Percentiles rank a stretch among this genome's conserved stretches.
Conservation (phyloP, 2,888 invertebrate genomes). For the Acholoe squamosa region DNA sequence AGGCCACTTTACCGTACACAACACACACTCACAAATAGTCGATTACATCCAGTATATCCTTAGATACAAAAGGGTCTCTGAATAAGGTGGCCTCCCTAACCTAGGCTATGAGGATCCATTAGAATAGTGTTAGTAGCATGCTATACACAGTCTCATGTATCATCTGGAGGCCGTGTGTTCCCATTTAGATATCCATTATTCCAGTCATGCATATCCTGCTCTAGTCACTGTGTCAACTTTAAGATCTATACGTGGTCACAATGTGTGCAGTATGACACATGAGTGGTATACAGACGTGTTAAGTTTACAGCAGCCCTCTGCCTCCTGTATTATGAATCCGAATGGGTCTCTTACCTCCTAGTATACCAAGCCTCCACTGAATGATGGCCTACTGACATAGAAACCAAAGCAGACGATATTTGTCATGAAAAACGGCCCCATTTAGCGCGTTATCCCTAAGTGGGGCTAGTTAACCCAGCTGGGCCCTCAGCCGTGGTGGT, state of each 20-base stretch:
- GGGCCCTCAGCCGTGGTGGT: neutral
- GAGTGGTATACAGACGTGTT: no score
- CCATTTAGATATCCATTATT: neutral
- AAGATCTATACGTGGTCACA: neutral
- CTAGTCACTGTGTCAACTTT: neutral
- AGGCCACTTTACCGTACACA: no score
- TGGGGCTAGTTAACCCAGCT: neutral
- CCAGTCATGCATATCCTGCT: neutral
- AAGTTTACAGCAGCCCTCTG: neutral
- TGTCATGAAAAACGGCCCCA: neutral
- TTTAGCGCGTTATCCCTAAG: neutral
- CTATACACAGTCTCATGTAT: neutral
- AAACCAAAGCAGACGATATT: neutral
- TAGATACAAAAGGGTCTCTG: neutral
- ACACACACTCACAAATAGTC: no score
- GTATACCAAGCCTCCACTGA: neutral
- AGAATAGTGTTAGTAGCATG: neutral
- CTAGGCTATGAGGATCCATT: neutral
- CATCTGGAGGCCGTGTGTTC: neutral
- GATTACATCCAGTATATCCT: neutral
- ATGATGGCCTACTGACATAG: slow-evolving; percentile 13
- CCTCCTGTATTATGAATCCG: neutral
- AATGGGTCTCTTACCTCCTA: neutral
- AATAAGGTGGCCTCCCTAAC: neutral
- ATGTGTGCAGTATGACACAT: neutral